A percentile compares a stretch with the other conserved stretches of the same genome.
These are phyloP conservation scores for Taurulus bubalis DNA, from an alignment of 2,113 vertebrate genomes.

Conservation along the genomic window DNA sequence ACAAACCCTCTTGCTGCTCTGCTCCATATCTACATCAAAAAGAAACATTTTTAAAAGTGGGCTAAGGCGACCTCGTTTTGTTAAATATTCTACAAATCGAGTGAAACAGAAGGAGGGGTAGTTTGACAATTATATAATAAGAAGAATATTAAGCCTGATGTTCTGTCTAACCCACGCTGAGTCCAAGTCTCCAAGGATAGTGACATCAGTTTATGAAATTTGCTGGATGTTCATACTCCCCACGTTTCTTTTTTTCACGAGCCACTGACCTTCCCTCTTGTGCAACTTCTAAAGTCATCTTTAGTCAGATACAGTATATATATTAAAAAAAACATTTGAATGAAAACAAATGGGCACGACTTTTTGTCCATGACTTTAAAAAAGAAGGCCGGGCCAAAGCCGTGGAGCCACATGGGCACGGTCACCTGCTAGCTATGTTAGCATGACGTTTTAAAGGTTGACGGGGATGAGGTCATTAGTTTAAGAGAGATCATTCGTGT, in stretches of 20 bases:
- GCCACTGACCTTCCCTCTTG: background rate
- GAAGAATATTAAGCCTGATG: background rate
- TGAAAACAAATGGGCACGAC: background rate
- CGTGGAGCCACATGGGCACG: background rate
- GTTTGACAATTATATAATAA: background rate
- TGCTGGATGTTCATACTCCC: background rate
- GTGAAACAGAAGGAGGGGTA: background rate
- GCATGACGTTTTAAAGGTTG: background rate
- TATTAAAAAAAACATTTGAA: too few species aligned
- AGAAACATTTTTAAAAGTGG: background rate
- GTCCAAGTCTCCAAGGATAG: background rate
- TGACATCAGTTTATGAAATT: background rate
- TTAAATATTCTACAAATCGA: background rate
- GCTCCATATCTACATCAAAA: background rate
- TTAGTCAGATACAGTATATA: too few species aligned
- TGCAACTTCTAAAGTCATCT: background rate
- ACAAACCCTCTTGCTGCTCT: conserved; percentile 16
- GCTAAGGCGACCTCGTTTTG: background rate
- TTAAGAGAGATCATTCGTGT: background rate
- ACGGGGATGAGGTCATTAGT: background rate
- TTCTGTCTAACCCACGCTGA: background rate
- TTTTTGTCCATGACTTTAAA: background rate
- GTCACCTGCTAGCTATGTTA: background rate
- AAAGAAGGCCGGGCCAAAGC: background rate
- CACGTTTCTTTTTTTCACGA: too few species aligned